A percentile compares a stretch with the other conserved stretches of the same genome.
These are phyloP conservation scores for Andrena minutula DNA, from an alignment of 2,888 invertebrate genomes.

Conservation along the genomic window DNA sequence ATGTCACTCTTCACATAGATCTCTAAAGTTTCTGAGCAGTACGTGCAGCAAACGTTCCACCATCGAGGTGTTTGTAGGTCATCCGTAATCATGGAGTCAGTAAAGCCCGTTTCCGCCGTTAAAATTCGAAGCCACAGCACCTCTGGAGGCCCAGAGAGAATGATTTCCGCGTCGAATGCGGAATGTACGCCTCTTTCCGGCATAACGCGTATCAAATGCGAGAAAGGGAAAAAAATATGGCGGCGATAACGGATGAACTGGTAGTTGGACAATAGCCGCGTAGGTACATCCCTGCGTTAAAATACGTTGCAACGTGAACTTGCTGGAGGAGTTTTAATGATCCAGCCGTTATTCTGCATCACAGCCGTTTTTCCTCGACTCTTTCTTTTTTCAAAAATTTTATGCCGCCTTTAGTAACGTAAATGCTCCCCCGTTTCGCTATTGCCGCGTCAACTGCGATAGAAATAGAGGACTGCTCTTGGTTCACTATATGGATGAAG, in stretches of 20 bases:
- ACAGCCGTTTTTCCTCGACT: constrained; percentile 13
- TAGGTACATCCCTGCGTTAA: constrained; percentile 31
- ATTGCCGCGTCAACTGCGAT: not conserved
- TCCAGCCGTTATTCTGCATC: constrained; percentile 38
- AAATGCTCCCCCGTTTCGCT: not conserved
- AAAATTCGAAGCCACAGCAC: constrained; percentile 13
- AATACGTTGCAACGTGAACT: constrained; percentile 35
- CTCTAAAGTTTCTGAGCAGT: not conserved
- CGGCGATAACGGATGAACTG: constrained; percentile 50
- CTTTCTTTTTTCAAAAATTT: constrained; percentile 28
- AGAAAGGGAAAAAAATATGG: constrained; percentile 53
- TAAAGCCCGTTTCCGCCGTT: constrained; percentile 6
- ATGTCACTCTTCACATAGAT: not conserved
- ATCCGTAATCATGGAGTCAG: not conserved
- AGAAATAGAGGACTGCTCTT: not conserved
- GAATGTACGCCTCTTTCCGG: constrained; percentile 30
- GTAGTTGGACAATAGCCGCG: constrained; percentile 42
- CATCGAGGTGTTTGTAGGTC: constrained; percentile 10
- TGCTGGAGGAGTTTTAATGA: constrained; percentile 61
- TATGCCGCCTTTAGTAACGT: not conserved
- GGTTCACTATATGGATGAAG: not conserved
- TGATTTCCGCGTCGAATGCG: constrained; percentile 31
- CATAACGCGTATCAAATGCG: constrained; percentile 25
- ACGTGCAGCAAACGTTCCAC: not conserved
- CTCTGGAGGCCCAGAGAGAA: not conserved